A percentile compares a stretch with the other conserved stretches of the same genome.
phyloP scores from a whole-genome alignment of 2,797 vertebrate genomes.

The Rhynchotus rufescens region DNA sequence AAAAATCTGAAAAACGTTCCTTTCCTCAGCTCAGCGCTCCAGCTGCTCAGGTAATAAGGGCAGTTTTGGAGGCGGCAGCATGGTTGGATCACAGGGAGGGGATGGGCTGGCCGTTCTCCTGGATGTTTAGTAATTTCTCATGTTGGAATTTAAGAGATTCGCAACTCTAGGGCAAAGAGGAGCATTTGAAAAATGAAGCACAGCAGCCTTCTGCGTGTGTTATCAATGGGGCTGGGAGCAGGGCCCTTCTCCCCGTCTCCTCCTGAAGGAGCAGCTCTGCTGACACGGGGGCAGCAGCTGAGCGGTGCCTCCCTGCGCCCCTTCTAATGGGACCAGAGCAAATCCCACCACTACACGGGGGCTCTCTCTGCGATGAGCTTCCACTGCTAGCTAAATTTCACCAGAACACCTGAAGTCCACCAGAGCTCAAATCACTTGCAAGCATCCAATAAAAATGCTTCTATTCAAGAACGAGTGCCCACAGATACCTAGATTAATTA shows the following conservation, averaged over 20 bases:
- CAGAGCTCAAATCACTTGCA: neutral
- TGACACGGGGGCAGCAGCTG: neutral
- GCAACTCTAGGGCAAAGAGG: neutral
- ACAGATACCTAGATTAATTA: neutral
- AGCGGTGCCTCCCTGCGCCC: neutral
- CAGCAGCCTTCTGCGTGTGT: neutral
- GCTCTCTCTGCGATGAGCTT: neutral
- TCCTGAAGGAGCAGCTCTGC: neutral
- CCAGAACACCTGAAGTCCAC: neutral
- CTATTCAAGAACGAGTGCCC: neutral
- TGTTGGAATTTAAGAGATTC: neutral
- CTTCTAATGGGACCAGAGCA: neutral
- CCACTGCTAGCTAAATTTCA: neutral
- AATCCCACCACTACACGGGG: too few relatives aligned
- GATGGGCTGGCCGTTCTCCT: neutral
- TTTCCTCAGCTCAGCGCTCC: slow-evolving; percentile 50
- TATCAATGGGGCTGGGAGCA: neutral
- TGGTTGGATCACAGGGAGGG: neutral
- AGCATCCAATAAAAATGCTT: neutral
- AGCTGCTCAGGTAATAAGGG: slow-evolving; percentile 18
- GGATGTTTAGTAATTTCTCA: neutral
- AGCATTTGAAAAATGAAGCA: neutral
- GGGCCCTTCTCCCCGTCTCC: neutral
- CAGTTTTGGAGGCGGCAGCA: neutral
- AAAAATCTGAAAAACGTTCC: slow-evolving; percentile 28